These are phyloP conservation scores for Arenaria interpres DNA, from an alignment of 2,113 vertebrate species.

Conservation along the genomic window DNA sequence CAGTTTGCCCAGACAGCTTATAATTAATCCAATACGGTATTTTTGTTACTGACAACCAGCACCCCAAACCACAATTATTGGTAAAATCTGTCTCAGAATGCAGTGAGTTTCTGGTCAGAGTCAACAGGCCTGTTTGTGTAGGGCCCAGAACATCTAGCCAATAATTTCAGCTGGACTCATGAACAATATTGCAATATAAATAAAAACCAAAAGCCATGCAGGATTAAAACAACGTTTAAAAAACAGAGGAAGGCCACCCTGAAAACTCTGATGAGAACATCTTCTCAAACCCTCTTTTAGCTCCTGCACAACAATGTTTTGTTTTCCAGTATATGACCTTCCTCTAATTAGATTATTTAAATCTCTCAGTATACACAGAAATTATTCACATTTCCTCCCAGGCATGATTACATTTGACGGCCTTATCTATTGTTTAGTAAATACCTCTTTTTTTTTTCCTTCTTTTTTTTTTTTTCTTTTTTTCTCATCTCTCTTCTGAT, in stretches of 20 bases:
- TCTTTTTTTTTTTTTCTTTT: too few relatives aligned
- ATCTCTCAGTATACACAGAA: background rate
- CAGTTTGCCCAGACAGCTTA: background rate
- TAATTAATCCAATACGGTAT: background rate
- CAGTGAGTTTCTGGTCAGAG: background rate
- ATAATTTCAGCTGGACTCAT: background rate
- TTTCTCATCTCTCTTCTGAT: background rate
- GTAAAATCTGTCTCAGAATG: background rate
- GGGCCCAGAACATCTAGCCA: background rate
- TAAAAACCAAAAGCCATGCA: background rate
- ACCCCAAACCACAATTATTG: background rate
- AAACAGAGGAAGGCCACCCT: background rate
- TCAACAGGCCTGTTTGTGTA: background rate
- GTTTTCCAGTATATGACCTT: background rate
- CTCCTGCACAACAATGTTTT: background rate
- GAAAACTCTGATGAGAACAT: background rate
- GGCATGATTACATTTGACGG: background rate
- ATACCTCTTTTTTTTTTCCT: background rate
- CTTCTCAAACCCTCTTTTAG: background rate
- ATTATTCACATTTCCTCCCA: background rate
- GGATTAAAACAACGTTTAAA: background rate
- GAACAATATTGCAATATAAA: background rate
- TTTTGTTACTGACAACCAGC: background rate
- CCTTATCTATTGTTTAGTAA: background rate
- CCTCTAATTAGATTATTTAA: conserved; percentile 26